phyloP scores from a whole-genome alignment of 2,113 vertebrate species.

The Oncorhynchus keta region DNA sequence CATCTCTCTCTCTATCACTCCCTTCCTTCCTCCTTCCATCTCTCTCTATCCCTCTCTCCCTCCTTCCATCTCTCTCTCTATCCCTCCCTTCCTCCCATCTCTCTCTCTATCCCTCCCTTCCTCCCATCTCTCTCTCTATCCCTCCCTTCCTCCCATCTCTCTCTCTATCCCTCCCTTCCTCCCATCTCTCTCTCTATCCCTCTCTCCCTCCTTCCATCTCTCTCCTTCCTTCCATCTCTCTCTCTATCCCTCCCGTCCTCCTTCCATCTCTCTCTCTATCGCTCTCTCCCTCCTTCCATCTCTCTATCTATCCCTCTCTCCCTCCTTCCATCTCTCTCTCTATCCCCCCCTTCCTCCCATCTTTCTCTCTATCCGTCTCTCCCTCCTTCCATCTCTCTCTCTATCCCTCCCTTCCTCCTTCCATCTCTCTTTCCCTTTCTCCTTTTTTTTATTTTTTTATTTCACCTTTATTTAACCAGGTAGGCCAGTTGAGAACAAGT shows the following conservation, averaged over 20 bases:
- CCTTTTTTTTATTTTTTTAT: too few species aligned
- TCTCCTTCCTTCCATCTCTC: too few species aligned
- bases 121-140: not conserved
- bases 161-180: not conserved
- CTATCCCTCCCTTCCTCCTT: too few species aligned
- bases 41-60: not conserved
- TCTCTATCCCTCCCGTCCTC: too few species aligned
- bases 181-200: too few species aligned
- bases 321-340: not conserved
- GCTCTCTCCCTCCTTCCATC: not conserved
- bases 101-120: not conserved
- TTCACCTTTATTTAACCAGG: too few species aligned
- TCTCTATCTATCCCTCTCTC: not conserved
- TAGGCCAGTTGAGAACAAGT: too few species aligned
- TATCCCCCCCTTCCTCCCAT: not conserved
- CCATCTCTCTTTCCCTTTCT: too few species aligned
- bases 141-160: not conserved
- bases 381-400: too few species aligned
- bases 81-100: not conserved
- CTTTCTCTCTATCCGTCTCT: too few species aligned
- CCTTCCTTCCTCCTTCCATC: not conserved
- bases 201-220: too few species aligned
- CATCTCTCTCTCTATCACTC: not conserved
- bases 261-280: not conserved
- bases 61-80: not conserved